These are phyloP conservation scores for Antigone vipio DNA, from an alignment of 2,113 vertebrate species.

Conservation along the genomic window DNA sequence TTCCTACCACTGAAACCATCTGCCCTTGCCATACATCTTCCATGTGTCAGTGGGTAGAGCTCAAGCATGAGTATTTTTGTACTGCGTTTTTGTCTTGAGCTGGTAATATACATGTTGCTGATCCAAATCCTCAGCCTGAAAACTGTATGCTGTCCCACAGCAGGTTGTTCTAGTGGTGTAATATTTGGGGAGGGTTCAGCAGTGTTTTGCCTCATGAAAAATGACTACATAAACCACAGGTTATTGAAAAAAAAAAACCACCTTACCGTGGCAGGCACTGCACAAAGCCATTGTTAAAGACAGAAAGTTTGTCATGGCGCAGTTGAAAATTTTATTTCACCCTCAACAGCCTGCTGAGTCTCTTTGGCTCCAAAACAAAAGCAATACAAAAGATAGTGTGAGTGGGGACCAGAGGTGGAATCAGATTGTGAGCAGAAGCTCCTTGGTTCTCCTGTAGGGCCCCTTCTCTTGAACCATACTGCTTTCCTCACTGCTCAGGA, in stretches of 20 bases:
- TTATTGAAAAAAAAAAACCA: not conserved
- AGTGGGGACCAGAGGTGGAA: not conserved
- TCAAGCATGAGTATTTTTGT: not conserved
- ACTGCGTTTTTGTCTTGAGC: not conserved
- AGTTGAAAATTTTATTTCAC: not conserved
- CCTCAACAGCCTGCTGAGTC: not conserved
- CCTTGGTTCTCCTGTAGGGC: not conserved
- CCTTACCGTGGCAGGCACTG: not conserved
- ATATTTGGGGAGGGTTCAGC: not conserved
- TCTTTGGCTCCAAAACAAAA: not conserved
- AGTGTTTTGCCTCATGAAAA: not conserved
- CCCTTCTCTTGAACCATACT: not conserved
- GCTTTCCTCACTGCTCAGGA: not conserved
- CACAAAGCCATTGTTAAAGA: not conserved
- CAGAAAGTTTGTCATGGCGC: not conserved
- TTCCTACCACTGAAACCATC: not conserved
- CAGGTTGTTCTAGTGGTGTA: not conserved
- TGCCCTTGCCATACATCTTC: not conserved
- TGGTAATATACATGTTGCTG: not conserved
- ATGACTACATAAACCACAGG: not conserved
- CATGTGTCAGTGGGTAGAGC: not conserved
- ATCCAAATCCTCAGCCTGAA: not conserved
- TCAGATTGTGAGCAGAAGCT: not conserved
- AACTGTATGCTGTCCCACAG: not conserved
- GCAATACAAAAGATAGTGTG: not conserved